phyloP scores from a whole-genome alignment of 2,797 vertebrate species.

The Neopelma chrysocephalum region DNA sequence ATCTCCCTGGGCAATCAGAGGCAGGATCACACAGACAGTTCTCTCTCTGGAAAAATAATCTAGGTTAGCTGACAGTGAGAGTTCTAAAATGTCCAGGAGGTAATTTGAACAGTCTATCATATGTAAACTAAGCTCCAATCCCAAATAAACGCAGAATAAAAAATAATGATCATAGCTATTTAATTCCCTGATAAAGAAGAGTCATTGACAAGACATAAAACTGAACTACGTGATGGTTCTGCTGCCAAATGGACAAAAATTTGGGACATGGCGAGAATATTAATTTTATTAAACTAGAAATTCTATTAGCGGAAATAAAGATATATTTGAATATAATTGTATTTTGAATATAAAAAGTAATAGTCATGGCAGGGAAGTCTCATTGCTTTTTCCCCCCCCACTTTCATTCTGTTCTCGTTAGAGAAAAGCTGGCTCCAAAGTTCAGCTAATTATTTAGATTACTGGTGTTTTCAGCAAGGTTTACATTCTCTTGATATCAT shows the following conservation, averaged over 20 bases:
- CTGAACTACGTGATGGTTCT: not conserved
- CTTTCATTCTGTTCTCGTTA: not conserved
- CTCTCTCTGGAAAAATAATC: not conserved
- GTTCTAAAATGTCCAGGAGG: not conserved
- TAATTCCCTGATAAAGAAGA: not conserved
- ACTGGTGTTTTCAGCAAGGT: not conserved
- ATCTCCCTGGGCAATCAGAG: not conserved
- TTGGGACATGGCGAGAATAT: not conserved
- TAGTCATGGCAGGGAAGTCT: not conserved
- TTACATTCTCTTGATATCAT: not conserved
- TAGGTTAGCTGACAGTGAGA: not conserved
- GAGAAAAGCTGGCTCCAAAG: not conserved
- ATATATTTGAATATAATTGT: not conserved
- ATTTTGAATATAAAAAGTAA: constrained; percentile 19
- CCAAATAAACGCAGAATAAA: not conserved
- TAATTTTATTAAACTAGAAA: constrained; percentile 66
- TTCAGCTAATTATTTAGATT: constrained; percentile 26
- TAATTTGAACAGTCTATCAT: not conserved
- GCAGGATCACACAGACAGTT: not conserved
- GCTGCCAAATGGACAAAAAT: not conserved
- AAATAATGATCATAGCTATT: not conserved
- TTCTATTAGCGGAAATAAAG: constrained; percentile 61
- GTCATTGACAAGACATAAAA: not conserved
- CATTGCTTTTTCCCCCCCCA: not conserved
- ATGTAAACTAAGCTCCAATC: not conserved